Conservation (phyloP, 2,888 invertebrate species). For the Lasiommata megera region DNA sequence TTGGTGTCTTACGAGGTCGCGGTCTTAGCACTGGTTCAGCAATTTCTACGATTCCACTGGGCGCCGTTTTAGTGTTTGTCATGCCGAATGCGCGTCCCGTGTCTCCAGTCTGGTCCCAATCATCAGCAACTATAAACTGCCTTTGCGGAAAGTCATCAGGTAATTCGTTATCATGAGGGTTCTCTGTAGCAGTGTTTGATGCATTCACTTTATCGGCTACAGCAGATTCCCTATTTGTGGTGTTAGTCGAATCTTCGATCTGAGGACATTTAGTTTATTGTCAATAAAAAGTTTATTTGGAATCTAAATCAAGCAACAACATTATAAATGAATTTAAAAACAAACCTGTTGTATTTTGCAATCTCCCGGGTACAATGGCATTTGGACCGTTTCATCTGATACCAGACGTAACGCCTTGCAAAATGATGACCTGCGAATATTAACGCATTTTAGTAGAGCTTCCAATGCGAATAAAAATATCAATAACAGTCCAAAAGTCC, state of each 20-base stretch:
- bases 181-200: conserved; percentile 51
- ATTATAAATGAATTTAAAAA: not conserved
- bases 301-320: not conserved
- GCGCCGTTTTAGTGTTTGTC: conserved; percentile 71
- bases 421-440: conserved; percentile 89
- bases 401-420: conserved; percentile 89
- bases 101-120: conserved; percentile 77
- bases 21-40: conserved; percentile 88
- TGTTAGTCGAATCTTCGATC: conserved; percentile 48
- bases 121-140: conserved; percentile 67
- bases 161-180: conserved; percentile 67
- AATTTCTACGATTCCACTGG: conserved; percentile 82
- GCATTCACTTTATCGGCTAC: conserved; percentile 43
- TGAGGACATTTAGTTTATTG: conserved; percentile 33
- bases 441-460: no score
- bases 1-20: conserved; percentile 78
- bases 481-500: no score
- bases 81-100: conserved; percentile 84
- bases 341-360: conserved; percentile 84
- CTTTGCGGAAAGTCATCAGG: conserved; percentile 63
- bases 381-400: conserved; percentile 86
- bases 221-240: conserved; percentile 44
- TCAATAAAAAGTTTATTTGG: not conserved
- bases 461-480: no score
- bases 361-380: conserved; percentile 89